Conservation (phyloP, 2,888 invertebrate species). For the Leptinotarsa tumamoca region DNA sequence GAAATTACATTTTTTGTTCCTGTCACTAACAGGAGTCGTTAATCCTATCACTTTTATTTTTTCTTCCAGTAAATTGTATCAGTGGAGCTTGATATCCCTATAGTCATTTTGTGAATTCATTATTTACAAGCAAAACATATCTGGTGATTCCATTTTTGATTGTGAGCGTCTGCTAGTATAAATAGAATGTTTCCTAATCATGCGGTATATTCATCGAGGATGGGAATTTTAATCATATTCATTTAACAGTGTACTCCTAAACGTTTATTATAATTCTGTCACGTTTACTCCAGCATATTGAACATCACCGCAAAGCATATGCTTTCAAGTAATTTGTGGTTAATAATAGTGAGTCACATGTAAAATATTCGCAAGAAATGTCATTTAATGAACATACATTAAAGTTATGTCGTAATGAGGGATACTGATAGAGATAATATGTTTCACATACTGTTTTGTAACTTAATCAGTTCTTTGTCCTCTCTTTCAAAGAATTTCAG, state of each 20-base stretch:
- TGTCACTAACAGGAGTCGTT: no score
- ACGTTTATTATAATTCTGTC: conserved; percentile 15
- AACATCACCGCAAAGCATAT: conserved; percentile 15
- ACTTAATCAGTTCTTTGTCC: no score
- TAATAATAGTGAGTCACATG: conserved; percentile 5
- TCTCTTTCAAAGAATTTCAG: no score
- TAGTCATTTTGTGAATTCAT: no score
- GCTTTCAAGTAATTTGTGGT: conserved; percentile 20
- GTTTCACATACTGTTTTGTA: no score
- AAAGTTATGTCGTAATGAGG: background rate
- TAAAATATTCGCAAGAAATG: background rate
- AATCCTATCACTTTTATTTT: no score
- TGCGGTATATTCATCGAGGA: background rate
- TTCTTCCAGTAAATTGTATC: no score
- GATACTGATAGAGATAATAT: background rate
- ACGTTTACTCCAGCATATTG: conserved; percentile 13
- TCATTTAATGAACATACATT: background rate
- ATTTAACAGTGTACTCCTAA: background rate
- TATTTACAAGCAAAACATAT: no score
- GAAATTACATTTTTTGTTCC: no score
- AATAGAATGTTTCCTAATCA: background rate
- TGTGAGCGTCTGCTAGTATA: no score
- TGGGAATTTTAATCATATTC: conserved; percentile 4
- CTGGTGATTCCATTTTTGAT: no score
- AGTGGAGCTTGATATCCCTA: no score